A percentile compares a stretch with the other conserved stretches of the same genome.
Conservation (phyloP, 2,888 invertebrate genomes). For the Smittia aterrima region DNA sequence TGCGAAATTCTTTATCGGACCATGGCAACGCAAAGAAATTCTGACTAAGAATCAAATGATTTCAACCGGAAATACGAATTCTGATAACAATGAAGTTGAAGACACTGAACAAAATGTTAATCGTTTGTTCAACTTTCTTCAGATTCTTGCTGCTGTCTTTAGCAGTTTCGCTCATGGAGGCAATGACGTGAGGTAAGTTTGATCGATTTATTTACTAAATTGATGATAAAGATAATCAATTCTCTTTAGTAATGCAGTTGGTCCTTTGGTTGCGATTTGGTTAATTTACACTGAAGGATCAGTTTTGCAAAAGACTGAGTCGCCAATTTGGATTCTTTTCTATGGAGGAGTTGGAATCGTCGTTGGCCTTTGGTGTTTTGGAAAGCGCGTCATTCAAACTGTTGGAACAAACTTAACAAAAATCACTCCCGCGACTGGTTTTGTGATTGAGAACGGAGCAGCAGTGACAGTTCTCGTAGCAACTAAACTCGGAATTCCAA, state of each 20-base stretch:
- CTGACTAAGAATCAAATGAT: slow-evolving; percentile 44
- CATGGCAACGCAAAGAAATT: slow-evolving; percentile 70
- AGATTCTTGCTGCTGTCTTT: slow-evolving; percentile 95
- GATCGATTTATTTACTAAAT: slow-evolving; percentile 70
- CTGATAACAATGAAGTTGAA: too few relatives aligned
- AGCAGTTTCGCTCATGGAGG: slow-evolving; percentile 99
- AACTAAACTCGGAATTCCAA: slow-evolving; percentile 94
- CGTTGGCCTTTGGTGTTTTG: slow-evolving; percentile 94
- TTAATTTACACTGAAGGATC: slow-evolving; percentile 83
- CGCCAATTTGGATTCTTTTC: slow-evolving; percentile 85
- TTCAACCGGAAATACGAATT: slow-evolving; percentile 51
- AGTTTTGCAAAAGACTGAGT: slow-evolving; percentile 78
- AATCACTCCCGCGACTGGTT: slow-evolving; percentile 96
- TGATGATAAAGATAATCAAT: slow-evolving; percentile 46
- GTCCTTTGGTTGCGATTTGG: slow-evolving; percentile 93
- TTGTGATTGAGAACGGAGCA: slow-evolving; percentile 93
- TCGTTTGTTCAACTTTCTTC: slow-evolving; percentile 79
- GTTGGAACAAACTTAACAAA: slow-evolving; percentile 96
- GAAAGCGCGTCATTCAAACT: slow-evolving; percentile 92
- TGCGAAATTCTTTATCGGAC: slow-evolving; percentile 77
- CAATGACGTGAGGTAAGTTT: slow-evolving; percentile 87
- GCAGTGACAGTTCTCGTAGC: slow-evolving; percentile 95
- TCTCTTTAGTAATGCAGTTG: slow-evolving; percentile 85
- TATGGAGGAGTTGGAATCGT: slow-evolving; percentile 97
- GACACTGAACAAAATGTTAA: neutral